Base-by-base conservation (phyloP, 2,888 invertebrate genomes). In the Hydroisotoma schaefferi region DNA sequence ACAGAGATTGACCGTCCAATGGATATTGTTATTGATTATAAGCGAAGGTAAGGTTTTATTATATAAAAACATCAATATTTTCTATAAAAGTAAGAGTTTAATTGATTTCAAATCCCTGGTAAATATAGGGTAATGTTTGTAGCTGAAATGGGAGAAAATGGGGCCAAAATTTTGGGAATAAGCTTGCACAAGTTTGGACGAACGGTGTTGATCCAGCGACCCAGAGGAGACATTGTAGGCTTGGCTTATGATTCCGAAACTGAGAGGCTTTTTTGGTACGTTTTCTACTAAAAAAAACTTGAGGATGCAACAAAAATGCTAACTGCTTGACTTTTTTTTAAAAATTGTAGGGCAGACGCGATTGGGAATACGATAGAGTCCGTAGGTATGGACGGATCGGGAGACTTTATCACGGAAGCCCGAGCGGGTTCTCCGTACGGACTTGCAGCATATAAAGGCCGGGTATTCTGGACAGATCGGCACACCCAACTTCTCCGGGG, bases 1-100 rank as follows among this genome's bases (percentile, higher is more conserved):
- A 81, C 81, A 57, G 84, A 87, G 73, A 76, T 77, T 20, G 61
- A 65, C 44, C 55, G 61, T 38, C 87, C 89, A 0, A 78, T 84
- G 56, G 84, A 85, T 55, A 76, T 92, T n/a, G 83, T 84, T 6
- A 75, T 90, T 0, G 76, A 86, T 58, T 83, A 87, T 2, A 81
- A 85, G 65, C 80, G 83, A 70, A 85, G 86, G 86, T 86, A 77
- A 75, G 75, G 10, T 10, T 29, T 27, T n/a, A 15, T 8, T 51
- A n/a, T 57, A 8, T 29, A 22, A 47, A 48, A 43, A 29, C 46
- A 22, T 58, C 28, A 28, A 22, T 46, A 56, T 25, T 56, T 37
- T 33, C 5, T 23, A 6, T 22, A 46, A 23, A 33, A 20, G 10
- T 22, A 28, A 28, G 37, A 44, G 59, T 44, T 69, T 55, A n/a